phyloP scores from a whole-genome alignment of 2,113 vertebrate species.

The Sorex fumeus region DNA sequence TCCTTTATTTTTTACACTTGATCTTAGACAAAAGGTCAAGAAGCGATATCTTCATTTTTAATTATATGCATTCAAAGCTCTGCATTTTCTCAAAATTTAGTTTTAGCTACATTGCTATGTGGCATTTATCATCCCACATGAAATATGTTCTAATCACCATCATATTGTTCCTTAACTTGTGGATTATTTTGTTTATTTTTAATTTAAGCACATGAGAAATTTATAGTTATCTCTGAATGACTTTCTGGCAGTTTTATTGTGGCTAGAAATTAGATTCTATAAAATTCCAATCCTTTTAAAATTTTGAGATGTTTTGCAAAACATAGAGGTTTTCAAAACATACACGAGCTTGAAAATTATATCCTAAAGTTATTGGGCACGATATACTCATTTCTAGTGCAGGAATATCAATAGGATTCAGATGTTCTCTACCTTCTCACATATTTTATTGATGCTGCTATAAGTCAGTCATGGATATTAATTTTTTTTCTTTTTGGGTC shows the following conservation, averaged over 20 bases:
- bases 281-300: background rate
- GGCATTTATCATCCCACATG: background rate
- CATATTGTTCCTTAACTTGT: background rate
- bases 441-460: background rate
- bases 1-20: background rate
- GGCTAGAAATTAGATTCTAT: background rate
- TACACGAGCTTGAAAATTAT: background rate
- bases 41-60: background rate
- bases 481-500: no score
- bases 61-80: background rate
- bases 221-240: background rate
- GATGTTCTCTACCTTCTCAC: background rate
- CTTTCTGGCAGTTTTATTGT: no score
- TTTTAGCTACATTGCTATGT: background rate
- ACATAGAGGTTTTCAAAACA: background rate
- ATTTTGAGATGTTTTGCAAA: background rate
- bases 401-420: background rate
- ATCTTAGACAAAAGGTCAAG: background rate
- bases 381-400: background rate
- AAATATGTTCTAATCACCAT: background rate
- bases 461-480: background rate
- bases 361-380: background rate
- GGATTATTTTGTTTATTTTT: background rate
- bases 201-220: background rate
- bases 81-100: background rate